Evolutionary conservation across 2,888 invertebrate species (phyloP).

Genomic region (Mesorhabditis spiculigera): DNA sequence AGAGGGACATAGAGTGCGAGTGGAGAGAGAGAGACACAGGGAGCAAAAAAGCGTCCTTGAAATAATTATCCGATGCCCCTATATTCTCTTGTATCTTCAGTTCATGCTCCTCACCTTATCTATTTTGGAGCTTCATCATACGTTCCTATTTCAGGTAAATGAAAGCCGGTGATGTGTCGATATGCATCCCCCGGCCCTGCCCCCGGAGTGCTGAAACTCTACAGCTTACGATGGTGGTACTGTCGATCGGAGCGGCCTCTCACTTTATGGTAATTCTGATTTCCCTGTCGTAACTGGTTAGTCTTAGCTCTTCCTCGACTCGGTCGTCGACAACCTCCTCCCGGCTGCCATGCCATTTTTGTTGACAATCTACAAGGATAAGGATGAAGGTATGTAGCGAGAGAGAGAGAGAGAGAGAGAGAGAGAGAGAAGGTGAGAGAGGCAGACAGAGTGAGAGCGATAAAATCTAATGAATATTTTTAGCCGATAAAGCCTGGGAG

Average conservation of each 20-base stretch:
- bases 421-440: too few species aligned
- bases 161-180: background rate
- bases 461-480: too few species aligned
- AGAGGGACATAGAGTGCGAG: too few species aligned
- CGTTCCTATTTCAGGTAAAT: background rate
- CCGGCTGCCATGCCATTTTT: slow-evolving; percentile 47
- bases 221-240: slow-evolving; percentile 28
- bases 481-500: slow-evolving; percentile 48
- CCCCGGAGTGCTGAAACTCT: slow-evolving; percentile 24
- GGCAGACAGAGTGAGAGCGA: too few species aligned
- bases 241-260: slow-evolving; percentile 46
- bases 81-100: too few species aligned
- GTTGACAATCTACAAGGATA: slow-evolving; percentile 30
- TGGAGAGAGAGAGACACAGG: too few species aligned
- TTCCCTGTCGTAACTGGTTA: background rate
- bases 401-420: too few species aligned
- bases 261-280: slow-evolving; percentile 37
- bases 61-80: too few species aligned
- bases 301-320: slow-evolving; percentile 44
- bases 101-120: too few species aligned
- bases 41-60: too few species aligned
- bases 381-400: slow-evolving; percentile 25
- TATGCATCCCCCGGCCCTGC: slow-evolving; percentile 11
- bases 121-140: too few species aligned
- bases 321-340: slow-evolving; percentile 52